These are phyloP conservation scores for Myotis planiceps DNA, from an alignment of 2,797 vertebrate genomes.

Conservation along the genomic window DNA sequence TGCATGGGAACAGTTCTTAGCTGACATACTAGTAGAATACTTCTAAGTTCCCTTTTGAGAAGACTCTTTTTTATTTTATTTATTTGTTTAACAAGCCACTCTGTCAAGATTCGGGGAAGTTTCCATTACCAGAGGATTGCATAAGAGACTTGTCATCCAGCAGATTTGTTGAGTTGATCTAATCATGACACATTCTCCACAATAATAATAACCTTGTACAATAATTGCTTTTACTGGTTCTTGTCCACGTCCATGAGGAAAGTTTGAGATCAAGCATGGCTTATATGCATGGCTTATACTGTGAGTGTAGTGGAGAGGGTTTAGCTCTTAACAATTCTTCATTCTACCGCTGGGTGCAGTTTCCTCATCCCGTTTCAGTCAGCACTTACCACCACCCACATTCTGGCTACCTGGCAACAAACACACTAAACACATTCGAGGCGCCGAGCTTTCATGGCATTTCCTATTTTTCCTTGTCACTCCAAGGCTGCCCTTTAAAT, in stretches of 20 bases:
- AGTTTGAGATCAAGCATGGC: neutral
- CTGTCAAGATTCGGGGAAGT: neutral
- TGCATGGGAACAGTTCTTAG: neutral
- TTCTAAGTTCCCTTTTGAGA: conserved; percentile 32
- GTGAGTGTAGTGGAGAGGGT: neutral
- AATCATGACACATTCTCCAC: conserved; percentile 2
- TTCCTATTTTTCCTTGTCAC: neutral
- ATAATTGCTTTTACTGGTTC: conserved; percentile 31
- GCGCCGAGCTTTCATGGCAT: neutral
- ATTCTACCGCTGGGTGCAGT: neutral
- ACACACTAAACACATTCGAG: neutral
- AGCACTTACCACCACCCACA: neutral
- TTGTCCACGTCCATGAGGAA: neutral
- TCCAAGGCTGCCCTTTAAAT: neutral
- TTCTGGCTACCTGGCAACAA: conserved; percentile 26
- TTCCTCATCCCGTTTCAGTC: neutral
- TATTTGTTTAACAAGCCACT: conserved; percentile 47
- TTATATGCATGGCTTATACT: neutral
- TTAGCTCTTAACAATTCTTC: neutral
- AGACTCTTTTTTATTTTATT: neutral
- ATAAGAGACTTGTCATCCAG: conserved; percentile 14
- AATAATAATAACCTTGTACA: conserved; percentile 19
- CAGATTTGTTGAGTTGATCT: neutral
- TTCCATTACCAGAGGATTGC: neutral
- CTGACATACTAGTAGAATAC: neutral